Conservation (phyloP, 2,888 invertebrate species). For the Malthinus flaveolus region DNA sequence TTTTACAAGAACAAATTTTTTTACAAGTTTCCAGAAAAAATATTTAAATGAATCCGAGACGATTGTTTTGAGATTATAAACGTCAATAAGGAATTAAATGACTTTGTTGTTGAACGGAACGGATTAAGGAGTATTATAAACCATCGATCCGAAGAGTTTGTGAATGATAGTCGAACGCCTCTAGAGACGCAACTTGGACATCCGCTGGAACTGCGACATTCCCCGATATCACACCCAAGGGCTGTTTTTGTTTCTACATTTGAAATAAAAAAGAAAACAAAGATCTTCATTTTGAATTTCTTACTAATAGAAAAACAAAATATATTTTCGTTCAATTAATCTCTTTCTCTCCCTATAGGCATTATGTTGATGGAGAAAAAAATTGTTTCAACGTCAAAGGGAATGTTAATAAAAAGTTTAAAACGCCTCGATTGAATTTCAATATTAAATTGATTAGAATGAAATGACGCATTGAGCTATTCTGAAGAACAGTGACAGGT, state of each 20-base stretch:
- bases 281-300: constrained; percentile 33
- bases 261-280: constrained; percentile 35
- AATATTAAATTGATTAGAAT: constrained; percentile 32
- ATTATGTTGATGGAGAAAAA: constrained; percentile 36
- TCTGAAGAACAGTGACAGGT: constrained; percentile 28
- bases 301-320: constrained; percentile 34
- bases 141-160: constrained; percentile 25
- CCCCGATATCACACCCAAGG: constrained; percentile 36
- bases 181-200: constrained; percentile 27
- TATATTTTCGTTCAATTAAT: constrained; percentile 41
- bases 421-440: constrained; percentile 35
- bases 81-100: background rate
- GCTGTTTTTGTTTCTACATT: constrained; percentile 37
- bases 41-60: no score
- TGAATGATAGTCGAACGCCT: constrained; percentile 24
- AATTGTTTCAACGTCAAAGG: constrained; percentile 29
- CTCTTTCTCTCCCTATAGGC: constrained; percentile 34
- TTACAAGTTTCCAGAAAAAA: no score
- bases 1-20: no score
- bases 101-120: constrained; percentile 9
- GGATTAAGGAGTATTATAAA: constrained; percentile 25
- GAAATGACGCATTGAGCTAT: constrained; percentile 36
- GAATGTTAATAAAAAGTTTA: constrained; percentile 21
- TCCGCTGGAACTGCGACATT: constrained; percentile 29
- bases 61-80: background rate